phyloP scores from a whole-genome alignment of 2,888 invertebrate species.

The Cyrtodaria siliqua region DNA sequence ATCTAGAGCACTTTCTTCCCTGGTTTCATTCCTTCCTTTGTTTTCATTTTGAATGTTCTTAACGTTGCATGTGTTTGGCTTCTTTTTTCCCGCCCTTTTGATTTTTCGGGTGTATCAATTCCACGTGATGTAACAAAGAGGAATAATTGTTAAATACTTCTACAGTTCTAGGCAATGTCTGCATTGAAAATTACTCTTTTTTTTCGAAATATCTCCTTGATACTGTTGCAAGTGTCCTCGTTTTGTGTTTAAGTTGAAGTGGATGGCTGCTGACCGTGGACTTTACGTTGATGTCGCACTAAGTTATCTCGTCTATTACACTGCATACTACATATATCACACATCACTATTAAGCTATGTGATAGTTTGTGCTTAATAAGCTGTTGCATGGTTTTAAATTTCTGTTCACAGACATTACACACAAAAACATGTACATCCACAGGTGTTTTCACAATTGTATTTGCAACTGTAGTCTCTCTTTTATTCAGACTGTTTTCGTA shows the following conservation, averaged over 20 bases:
- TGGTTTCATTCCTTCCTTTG: background rate
- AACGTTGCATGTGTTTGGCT: background rate
- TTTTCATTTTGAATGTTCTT: background rate
- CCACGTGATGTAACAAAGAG: constrained; percentile 19
- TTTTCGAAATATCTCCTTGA: background rate
- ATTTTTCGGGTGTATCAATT: constrained; percentile 15
- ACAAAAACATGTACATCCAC: constrained; percentile 8
- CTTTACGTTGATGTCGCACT: background rate
- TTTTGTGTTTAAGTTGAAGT: background rate
- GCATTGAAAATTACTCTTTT: background rate
- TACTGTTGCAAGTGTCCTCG: background rate
- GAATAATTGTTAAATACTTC: constrained; percentile 16
- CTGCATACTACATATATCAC: background rate
- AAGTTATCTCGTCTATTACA: background rate
- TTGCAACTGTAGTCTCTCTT: no score
- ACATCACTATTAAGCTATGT: background rate
- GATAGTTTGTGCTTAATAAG: constrained; percentile 6
- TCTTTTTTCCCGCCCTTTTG: constrained; percentile 14
- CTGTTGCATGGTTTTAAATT: constrained; percentile 9
- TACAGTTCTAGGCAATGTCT: constrained; percentile 16
- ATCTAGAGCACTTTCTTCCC: constrained; percentile 20
- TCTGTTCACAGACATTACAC: constrained; percentile 14
- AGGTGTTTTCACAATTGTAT: no score
- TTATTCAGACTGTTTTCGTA: no score
- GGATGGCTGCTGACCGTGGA: background rate